Evolutionary conservation across 2,888 invertebrate genomes (phyloP), one percentile per base, ranked within the genome.

Genomic region (Lottia scabra): DNA sequence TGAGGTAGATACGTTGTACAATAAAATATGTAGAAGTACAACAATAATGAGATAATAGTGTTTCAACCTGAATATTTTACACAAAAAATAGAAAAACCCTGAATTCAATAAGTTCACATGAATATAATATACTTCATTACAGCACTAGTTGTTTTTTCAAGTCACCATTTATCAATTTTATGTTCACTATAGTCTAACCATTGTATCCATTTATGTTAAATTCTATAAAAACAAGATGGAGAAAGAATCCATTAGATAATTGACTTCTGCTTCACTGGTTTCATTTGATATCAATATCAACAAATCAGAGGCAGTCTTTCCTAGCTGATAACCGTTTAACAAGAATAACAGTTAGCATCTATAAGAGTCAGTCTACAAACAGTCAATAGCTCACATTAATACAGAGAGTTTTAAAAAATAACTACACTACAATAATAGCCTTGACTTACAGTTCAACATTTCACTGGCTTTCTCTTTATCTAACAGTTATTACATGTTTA

Each of bases 241-340:
- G 23, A 56, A 56, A 56, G 23, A 56, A 56, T 56, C 56, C 56
- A 56, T 56, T 56, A 56, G 56, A 56, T 56, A 56, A 56, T 56
- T 56, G 56, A 19, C 56, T 56, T 56, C 56, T 56, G 56, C 56
- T 56, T 23, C 56, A 56, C 12, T 56, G 19, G 23, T 23, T 56
- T 56, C 56, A 56, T 56, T 38, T 56, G 56, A 56, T 56, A 56
- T 56, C 56, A 56, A 56, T 56, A 56, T 56, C 56, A 56, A 56
- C 56, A 56, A 56, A 56, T 56, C 56, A 23, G 19, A 56, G 56
- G 8, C 56, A 56, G 56, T 23, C 56, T 56, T 23, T 56, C 56
- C 56, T 38, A 38, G 38, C 38, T 38, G 38, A 38, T 38, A 10
- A 56, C 56, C 12, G 56, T 23, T 23, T n/a, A 23, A 12, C 19